Percentiles rank a stretch among this genome's conserved stretches.
Conservation (phyloP, 1,140 invertebrate species). For the Nebria ingens region DNA sequence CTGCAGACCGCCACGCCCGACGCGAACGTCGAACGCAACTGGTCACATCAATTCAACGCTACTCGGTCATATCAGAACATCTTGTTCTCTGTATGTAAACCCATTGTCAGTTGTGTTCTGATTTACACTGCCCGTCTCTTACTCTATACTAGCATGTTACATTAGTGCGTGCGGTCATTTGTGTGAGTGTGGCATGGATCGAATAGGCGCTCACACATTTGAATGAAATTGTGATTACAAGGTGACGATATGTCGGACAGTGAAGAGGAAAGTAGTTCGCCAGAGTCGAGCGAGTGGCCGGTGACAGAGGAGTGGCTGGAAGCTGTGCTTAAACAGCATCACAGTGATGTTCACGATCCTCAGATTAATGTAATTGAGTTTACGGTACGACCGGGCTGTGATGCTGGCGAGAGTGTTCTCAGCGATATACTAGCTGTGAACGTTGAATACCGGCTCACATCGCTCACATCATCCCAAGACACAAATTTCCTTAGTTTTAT, state of each 20-base stretch:
- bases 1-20: slow-evolving; percentile 12
- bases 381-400: slow-evolving; percentile 40
- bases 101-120: too few species aligned
- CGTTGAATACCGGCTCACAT: slow-evolving; percentile 38
- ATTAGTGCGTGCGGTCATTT: too few species aligned
- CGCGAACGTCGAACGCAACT: neutral
- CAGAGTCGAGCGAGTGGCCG: slow-evolving; percentile 36
- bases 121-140: too few species aligned
- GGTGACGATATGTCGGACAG: slow-evolving; percentile 49
- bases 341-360: slow-evolving; percentile 30
- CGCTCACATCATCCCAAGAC: slow-evolving; percentile 24
- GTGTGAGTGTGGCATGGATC: too few species aligned
- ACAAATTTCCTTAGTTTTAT: slow-evolving; percentile 45
- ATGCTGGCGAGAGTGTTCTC: slow-evolving; percentile 45
- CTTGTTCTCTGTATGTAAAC: too few species aligned
- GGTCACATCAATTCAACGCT: neutral
- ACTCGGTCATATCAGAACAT: neutral
- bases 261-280: slow-evolving; percentile 33
- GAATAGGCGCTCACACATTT: too few species aligned
- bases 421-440: slow-evolving; percentile 50
- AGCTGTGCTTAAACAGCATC: slow-evolving; percentile 43
- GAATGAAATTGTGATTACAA: too few species aligned
- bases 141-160: too few species aligned
- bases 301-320: slow-evolving; percentile 49
- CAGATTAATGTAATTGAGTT: slow-evolving; percentile 39